Evolutionary conservation across 1,140 invertebrate genomes (phyloP).

Genomic region (Rhopalosiphum maidis): DNA sequence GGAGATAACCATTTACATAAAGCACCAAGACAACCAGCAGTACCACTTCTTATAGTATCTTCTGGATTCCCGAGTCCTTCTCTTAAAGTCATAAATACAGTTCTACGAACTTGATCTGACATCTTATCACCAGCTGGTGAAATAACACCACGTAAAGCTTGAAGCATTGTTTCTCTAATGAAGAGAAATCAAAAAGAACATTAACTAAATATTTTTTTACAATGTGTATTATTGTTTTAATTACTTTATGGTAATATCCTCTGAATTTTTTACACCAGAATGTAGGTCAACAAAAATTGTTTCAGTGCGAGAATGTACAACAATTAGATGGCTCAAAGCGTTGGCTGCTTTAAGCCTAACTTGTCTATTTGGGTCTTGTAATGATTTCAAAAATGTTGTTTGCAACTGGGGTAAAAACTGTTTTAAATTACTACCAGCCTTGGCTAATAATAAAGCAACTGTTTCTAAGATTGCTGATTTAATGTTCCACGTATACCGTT

Average conservation of each 20-base stretch:
- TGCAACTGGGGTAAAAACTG: constrained; percentile 98
- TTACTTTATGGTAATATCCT: constrained; percentile 80
- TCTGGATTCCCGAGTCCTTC: constrained; percentile 76
- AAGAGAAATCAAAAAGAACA: background rate
- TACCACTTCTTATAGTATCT: constrained; percentile 79
- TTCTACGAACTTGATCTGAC: constrained; percentile 78
- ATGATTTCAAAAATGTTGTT: constrained; percentile 94
- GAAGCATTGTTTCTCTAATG: constrained; percentile 85
- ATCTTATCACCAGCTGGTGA: constrained; percentile 87
- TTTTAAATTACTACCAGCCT: constrained; percentile 75
- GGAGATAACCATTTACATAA: constrained; percentile 78
- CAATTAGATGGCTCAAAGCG: constrained; percentile 86
- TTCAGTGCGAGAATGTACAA: constrained; percentile 87
- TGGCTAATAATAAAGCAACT: constrained; percentile 86
- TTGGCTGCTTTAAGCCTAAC: constrained; percentile 89
- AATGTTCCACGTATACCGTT: constrained; percentile 90
- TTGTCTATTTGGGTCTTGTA: constrained; percentile 85
- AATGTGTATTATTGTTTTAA: background rate
- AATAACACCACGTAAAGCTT: constrained; percentile 85
- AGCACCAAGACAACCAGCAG: constrained; percentile 87
- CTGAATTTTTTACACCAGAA: constrained; percentile 81
- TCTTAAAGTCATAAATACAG: constrained; percentile 76
- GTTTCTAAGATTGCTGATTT: constrained; percentile 97
- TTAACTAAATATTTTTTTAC: background rate
- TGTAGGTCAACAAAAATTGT: constrained; percentile 91